These are phyloP conservation scores for Alosa alosa DNA, from an alignment of 2,113 vertebrate genomes.

Conservation along the genomic window DNA sequence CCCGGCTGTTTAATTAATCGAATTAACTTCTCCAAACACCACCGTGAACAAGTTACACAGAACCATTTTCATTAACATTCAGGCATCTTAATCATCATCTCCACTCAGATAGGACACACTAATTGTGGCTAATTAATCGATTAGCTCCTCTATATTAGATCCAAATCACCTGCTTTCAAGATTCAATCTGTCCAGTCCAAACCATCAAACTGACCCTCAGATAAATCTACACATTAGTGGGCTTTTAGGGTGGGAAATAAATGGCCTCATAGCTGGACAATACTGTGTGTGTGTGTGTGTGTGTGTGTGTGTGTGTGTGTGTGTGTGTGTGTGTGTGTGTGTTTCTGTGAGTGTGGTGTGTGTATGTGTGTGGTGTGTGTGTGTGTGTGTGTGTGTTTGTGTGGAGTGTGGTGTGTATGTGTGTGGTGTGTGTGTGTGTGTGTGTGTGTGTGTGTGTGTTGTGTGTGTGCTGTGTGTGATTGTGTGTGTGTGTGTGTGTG, in stretches of 20 bases:
- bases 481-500: slow-evolving; percentile 20
- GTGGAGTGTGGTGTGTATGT: neutral
- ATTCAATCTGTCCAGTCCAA: neutral
- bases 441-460: neutral
- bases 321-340: slow-evolving; percentile 11
- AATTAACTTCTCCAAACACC: neutral
- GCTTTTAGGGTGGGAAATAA: too few relatives aligned
- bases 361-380: slow-evolving; percentile 27
- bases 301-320: slow-evolving; percentile 5
- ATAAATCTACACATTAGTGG: too few relatives aligned
- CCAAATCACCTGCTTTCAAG: neutral
- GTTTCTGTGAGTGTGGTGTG: neutral
- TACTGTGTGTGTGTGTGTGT: slow-evolving; percentile 18
- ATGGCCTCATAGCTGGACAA: too few relatives aligned
- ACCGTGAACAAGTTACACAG: neutral
- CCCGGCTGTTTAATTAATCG: neutral
- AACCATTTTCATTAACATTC: neutral
- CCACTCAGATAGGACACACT: neutral
- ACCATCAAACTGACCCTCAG: neutral
- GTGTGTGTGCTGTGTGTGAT: neutral
- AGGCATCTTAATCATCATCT: neutral
- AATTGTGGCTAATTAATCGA: neutral
- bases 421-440: neutral
- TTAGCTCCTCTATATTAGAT: neutral
- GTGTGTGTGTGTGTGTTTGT: slow-evolving; percentile 19